Conservation (phyloP, 1,140 invertebrate species). For the Homarus americanus region DNA sequence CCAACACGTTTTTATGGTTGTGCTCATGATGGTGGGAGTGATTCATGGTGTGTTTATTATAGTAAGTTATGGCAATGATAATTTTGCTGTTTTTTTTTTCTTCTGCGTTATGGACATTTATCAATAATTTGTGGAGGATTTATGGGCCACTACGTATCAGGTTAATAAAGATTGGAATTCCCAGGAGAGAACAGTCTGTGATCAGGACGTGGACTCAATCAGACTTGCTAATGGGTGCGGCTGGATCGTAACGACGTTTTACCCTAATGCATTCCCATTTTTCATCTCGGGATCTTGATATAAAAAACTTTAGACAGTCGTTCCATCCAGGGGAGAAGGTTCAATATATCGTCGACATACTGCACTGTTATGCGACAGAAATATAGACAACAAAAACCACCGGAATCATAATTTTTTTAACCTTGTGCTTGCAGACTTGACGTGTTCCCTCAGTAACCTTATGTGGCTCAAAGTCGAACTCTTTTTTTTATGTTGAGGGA, state of each 20-base stretch:
- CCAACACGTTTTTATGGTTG: too few species aligned
- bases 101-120: neutral
- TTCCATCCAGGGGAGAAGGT: neutral
- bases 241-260: neutral
- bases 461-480: too few species aligned
- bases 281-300: neutral
- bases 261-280: neutral
- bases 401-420: too few species aligned
- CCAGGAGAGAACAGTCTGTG: neutral
- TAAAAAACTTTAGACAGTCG: neutral
- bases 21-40: neutral
- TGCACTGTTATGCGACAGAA: too few species aligned
- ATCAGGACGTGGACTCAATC: neutral
- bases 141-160: neutral
- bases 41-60: neutral
- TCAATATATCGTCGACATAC: too few species aligned
- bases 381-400: too few species aligned
- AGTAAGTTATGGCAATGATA: neutral
- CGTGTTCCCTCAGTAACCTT: too few species aligned
- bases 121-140: neutral
- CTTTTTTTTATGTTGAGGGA: too few species aligned
- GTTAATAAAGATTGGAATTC: neutral
- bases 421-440: too few species aligned
- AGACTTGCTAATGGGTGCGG: neutral
- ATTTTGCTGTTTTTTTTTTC: neutral